Evolutionary conservation across 2,888 invertebrate genomes (phyloP).

Genomic region (Eucriotettix oculatus): DNA sequence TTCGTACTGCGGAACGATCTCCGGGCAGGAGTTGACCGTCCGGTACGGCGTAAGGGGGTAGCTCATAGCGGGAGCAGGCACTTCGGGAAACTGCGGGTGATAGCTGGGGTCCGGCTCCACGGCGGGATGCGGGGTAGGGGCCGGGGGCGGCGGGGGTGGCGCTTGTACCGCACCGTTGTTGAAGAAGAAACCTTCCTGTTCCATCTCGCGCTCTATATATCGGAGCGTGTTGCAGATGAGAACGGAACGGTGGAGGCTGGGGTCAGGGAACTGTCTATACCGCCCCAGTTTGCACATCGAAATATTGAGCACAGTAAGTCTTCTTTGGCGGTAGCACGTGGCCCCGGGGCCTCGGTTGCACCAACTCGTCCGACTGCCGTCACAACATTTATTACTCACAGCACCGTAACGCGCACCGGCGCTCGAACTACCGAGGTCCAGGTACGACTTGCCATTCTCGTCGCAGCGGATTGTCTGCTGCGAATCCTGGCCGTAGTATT

Average conservation of each 20-base stretch:
- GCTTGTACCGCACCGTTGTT: conserved; percentile 20
- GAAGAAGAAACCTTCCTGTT: conserved; percentile 30
- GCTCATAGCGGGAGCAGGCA: conserved; percentile 14
- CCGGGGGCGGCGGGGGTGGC: conserved; percentile 29
- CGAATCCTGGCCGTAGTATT: conserved; percentile 21
- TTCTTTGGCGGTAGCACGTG: conserved; percentile 64
- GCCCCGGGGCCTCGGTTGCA: conserved; percentile 47
- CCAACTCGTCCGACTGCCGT: conserved; percentile 54
- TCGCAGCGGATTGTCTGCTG: conserved; percentile 73
- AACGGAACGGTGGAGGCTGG: conserved; percentile 75
- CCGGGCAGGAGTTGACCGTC: conserved; percentile 1
- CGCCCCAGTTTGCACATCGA: conserved; percentile 83
- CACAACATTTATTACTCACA: conserved; percentile 41
- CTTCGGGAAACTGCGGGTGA: conserved; percentile 19
- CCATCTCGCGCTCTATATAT: conserved; percentile 78
- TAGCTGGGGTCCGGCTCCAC: conserved; percentile 19
- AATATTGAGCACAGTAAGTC: conserved; percentile 77
- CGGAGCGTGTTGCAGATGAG: conserved; percentile 85
- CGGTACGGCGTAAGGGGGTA: conserved; percentile 7
- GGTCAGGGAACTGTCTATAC: conserved; percentile 76
- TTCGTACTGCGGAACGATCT: conserved; percentile 20
- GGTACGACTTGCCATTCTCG: conserved; percentile 79
- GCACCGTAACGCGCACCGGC: conserved; percentile 20
- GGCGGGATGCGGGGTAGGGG: conserved; percentile 26
- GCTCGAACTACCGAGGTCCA: conserved; percentile 54